phyloP scores from a whole-genome alignment of 1,140 invertebrate genomes.

The Leptinotarsa undecemlineata region DNA sequence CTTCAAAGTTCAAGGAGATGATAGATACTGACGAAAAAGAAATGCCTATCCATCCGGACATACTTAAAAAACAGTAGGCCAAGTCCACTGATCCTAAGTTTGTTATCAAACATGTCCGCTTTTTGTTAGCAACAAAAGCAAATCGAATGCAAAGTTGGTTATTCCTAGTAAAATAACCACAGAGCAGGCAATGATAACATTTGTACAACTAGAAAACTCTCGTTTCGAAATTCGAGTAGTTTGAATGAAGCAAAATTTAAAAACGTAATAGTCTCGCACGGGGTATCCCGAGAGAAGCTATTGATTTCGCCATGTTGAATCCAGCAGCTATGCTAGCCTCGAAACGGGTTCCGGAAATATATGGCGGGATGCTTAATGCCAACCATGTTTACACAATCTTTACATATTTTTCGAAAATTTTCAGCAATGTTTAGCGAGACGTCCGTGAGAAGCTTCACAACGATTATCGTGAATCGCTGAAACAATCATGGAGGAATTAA shows the following conservation, averaged over 20 bases:
- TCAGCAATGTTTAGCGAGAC: too few relatives aligned
- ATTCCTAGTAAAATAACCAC: too few relatives aligned
- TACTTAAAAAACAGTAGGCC: too few relatives aligned
- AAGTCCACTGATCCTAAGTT: too few relatives aligned
- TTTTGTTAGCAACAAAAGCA: too few relatives aligned
- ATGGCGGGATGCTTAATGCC: constrained; percentile 50
- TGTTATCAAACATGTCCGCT: too few relatives aligned
- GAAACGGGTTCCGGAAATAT: constrained; percentile 37
- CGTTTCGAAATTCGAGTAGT: background rate
- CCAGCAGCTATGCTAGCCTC: constrained; percentile 49
- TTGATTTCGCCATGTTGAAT: constrained; percentile 55
- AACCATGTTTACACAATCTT: constrained; percentile 40
- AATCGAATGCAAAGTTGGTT: too few relatives aligned
- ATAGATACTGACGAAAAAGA: too few relatives aligned
- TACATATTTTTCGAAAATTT: background rate
- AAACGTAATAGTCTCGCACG: constrained; percentile 34
- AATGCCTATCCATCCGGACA: too few relatives aligned
- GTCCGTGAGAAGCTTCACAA: background rate
- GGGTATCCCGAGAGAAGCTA: constrained; percentile 42
- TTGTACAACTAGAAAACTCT: too few relatives aligned
- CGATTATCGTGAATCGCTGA: background rate
- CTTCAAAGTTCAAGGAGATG: too few relatives aligned
- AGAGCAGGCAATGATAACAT: too few relatives aligned
- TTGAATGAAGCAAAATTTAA: background rate
- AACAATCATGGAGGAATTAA: background rate